Conservation (phyloP, 2,888 invertebrate genomes). For the Automeris io region DNA sequence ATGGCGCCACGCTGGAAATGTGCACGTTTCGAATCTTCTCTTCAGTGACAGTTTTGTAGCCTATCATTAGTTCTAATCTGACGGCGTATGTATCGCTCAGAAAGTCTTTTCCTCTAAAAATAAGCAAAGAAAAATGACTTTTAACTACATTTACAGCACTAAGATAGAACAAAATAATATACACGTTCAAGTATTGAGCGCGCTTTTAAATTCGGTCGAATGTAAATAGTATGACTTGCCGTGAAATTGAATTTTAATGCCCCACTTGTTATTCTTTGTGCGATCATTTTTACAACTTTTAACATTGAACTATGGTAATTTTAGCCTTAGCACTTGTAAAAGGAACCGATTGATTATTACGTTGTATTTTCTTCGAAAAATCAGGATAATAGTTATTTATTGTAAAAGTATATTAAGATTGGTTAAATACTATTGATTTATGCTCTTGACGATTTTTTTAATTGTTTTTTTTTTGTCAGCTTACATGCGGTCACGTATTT, state of each 20-base stretch:
- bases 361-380: no score
- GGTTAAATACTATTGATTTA: no score
- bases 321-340: no score
- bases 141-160: not conserved
- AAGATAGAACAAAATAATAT: constrained; percentile 1
- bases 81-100: constrained; percentile 2
- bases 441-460: not conserved
- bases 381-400: no score
- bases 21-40: not conserved
- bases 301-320: no score
- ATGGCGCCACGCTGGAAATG: constrained; percentile 4
- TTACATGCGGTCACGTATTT: constrained; percentile 97
- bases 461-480: constrained; percentile 51
- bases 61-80: constrained; percentile 5
- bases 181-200: not conserved
- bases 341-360: no score
- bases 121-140: constrained; percentile 2
- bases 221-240: not conserved
- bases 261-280: no score
- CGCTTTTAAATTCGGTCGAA: not conserved
- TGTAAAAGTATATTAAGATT: no score
- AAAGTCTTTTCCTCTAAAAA: constrained; percentile 7
- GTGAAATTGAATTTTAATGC: not conserved
- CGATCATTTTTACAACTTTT: no score
- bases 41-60: not conserved